Evolutionary conservation across 2,797 vertebrate genomes (phyloP), one percentile per base, ranked within the genome.

Genomic region (Leuciscus waleckii): DNA sequence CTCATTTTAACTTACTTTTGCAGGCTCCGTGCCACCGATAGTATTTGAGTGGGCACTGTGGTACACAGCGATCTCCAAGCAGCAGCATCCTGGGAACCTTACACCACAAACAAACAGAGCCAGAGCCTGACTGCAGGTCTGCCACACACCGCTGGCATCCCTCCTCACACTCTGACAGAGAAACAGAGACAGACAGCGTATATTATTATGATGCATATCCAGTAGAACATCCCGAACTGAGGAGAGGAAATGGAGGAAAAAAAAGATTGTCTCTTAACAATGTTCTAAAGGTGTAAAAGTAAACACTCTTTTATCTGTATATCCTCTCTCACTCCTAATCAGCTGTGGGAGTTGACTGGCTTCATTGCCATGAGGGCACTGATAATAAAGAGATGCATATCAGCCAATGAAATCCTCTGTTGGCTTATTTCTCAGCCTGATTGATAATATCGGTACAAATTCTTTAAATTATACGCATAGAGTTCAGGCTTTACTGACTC

Each of bases 101-200:
- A 86, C 98, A 99, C 93, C 88, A 91, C 58, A 99, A 93, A 70
- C 98, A 99, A 5, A 97, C 7, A 2, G 96, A 98, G 82, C 97
- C 93, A 4, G 92, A 89, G 0, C 89, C 83, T 7, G 91, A 91
- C 58, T 85, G 88, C 83, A 97, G 96, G 92, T 97, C 91, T 0
- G 97, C 96, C 0, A 94, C 91, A 19, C 98, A 99, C 56, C 87
- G 94, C 65, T 89, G 96, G 90, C 98, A 99, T 85, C 95, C 92
- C 0, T 93, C 90, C 76, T 97, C 96, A 91, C 98, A 99, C 58
- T 93, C 98, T 99, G 87, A 68, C 2, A 81, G 61, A 69, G 29
- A 58, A 41, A 58, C 21, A 71, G 37, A 69, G 49, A 13, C 32
- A 43, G 70, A 85, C 41, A 41, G 14, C 69, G 9, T 67, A 67